Base-by-base conservation (phyloP, 2,888 invertebrate species). In the Dyspetes luteomarginatus region DNA sequence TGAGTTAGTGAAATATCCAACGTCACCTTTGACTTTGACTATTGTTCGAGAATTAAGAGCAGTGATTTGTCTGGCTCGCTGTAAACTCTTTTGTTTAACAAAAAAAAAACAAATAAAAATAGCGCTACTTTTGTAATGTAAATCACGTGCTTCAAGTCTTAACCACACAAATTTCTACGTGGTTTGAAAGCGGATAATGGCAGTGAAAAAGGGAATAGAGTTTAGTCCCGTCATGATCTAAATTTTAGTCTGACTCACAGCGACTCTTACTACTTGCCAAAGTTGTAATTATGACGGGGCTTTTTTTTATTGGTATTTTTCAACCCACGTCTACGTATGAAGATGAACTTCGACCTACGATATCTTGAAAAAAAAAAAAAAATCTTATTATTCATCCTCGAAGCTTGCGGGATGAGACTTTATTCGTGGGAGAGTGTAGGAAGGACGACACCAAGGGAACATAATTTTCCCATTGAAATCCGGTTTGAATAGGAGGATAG, bases 391-490 rank as follows among this genome's bases (percentile, higher is more conserved):
- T 75, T 52, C 62, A 68, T 73, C 65, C 56, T 36, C 78, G 74
- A 79, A 76, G 64, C 26, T 75, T 9, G 24, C n/a, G 24, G 52
- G 30, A 48, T 62, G 60, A 76, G 68, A 81, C 56, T 68, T 64
- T 30, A 15, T 17, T 64, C 64, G 17, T 19, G 24, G 45, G 45
- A 80, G 68, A 48, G 71, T 12, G 56, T 15, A 81, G 52, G 74
- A 81, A 81, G 82, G 36, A 83, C 82, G 83, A 83, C 83, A 86
- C 86, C 84, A 84, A 84, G 86, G 83, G 85, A 85, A 85, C 87
- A 89, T 89, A 90, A 90, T 90, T 91, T 89, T 86, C 77, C 90
- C 88, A 91, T 91, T 90, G 90, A 91, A 90, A 88, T 90, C 84
- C 84, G 77, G 78, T 82, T 36, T 91, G 90, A 91, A 91, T 91